phyloP scores from a whole-genome alignment of 2,113 vertebrate species.

The Poicephalus gulielmi region DNA sequence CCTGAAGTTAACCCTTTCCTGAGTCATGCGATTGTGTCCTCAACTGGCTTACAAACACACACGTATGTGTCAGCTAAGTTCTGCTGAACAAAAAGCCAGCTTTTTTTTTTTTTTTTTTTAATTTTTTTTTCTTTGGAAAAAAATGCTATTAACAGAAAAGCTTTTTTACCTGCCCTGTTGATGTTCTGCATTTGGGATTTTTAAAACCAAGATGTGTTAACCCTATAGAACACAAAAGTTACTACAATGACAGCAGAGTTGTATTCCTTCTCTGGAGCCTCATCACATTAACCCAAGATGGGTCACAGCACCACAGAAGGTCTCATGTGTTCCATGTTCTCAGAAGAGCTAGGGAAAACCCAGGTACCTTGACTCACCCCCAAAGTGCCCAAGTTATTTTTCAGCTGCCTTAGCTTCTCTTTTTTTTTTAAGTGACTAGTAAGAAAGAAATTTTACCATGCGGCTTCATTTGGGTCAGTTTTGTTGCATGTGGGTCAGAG shows the following conservation, averaged over 20 bases:
- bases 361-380: not conserved
- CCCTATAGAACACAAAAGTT: not conserved
- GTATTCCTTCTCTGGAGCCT: not conserved
- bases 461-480: not conserved
- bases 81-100: not conserved
- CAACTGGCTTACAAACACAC: not conserved
- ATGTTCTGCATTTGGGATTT: not conserved
- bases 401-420: not conserved
- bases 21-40: not conserved
- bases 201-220: not conserved
- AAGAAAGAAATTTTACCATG: not conserved
- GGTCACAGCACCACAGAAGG: not conserved
- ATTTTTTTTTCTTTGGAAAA: not conserved
- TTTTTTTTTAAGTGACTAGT: not conserved
- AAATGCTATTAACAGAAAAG: not conserved
- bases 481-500: not conserved
- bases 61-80: not conserved
- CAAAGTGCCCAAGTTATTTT: not conserved
- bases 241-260: not conserved
- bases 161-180: not conserved
- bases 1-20: slow-evolving; percentile 24
- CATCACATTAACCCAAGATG: not conserved
- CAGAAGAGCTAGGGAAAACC: not conserved
- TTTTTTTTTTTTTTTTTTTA: not conserved
- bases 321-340: not conserved